These are phyloP conservation scores for Caretta caretta DNA, from an alignment of 2,113 vertebrate genomes.

Conservation along the genomic window DNA sequence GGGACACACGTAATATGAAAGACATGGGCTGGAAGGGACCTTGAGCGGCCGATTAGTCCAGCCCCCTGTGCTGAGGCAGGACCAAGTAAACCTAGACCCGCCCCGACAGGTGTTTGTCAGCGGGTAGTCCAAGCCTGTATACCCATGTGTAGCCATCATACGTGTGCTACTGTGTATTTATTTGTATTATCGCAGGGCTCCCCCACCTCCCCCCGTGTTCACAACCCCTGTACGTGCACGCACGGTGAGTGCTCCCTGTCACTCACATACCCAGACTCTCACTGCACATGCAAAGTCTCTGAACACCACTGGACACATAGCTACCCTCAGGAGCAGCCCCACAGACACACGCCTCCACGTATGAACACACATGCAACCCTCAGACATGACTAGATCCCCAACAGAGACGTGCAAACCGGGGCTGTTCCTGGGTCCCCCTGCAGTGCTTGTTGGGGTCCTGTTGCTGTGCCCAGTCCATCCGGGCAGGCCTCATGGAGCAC, in stretches of 20 bases:
- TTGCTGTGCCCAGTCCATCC: neutral
- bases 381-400: neutral
- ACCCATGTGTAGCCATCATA: neutral
- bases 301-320: neutral
- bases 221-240: neutral
- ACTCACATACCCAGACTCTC: neutral
- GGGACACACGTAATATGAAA: too few relatives aligned
- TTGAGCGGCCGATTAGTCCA: neutral
- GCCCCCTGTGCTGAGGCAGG: neutral
- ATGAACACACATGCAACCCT: neutral
- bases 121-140: neutral
- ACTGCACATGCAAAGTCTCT: neutral
- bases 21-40: neutral
- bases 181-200: neutral
- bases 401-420: neutral
- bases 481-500: too few relatives aligned
- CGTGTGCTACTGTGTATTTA: neutral
- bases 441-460: too few relatives aligned
- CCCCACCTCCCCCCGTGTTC: neutral
- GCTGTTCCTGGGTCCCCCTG: neutral
- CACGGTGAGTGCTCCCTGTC: neutral
- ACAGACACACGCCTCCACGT: neutral
- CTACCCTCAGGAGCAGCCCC: neutral
- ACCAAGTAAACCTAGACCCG: neutral
- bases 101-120: neutral